Evolutionary conservation across 2,113 vertebrate genomes (phyloP).

Genomic region (Peromyscus californicus): DNA sequence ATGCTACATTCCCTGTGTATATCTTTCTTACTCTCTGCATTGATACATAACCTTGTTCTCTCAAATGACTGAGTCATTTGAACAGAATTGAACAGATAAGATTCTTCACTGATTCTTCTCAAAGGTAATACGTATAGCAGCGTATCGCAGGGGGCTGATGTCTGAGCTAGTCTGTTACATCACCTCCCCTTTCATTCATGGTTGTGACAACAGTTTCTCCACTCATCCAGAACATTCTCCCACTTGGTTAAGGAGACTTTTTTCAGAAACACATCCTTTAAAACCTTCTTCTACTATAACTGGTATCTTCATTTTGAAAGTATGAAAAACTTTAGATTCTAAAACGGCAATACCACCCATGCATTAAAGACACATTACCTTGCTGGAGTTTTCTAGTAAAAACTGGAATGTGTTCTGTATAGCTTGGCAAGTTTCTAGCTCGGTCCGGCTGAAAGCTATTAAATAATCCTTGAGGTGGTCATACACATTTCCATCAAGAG

Average conservation of each 20-base stretch:
- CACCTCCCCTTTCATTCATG: neutral
- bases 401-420: slow-evolving; percentile 98
- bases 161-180: neutral
- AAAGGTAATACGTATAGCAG: neutral
- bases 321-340: slow-evolving; percentile 36
- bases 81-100: slow-evolving; percentile 15
- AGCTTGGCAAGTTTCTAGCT: slow-evolving; percentile 96
- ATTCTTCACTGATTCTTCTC: slow-evolving; percentile 42
- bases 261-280: slow-evolving; percentile 42
- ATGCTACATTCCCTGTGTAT: neutral
- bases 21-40: slow-evolving; percentile 10
- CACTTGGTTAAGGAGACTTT: slow-evolving; percentile 20
- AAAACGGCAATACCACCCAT: slow-evolving; percentile 9
- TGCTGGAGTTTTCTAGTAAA: slow-evolving; percentile 96
- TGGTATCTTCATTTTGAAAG: slow-evolving; percentile 28
- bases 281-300: slow-evolving; percentile 3
- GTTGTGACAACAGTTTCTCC: neutral
- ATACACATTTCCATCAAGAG: slow-evolving; percentile 95
- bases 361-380: slow-evolving; percentile 88
- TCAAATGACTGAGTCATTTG: neutral
- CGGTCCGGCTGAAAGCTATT: slow-evolving; percentile 96
- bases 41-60: slow-evolving; percentile 6
- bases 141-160: neutral
- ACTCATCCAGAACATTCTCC: neutral
- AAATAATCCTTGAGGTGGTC: slow-evolving; percentile 97